Conservation (phyloP, 30 jellyfish, hydroid and myxozoan genomes). For the Cassiopea xamachana region DNA sequence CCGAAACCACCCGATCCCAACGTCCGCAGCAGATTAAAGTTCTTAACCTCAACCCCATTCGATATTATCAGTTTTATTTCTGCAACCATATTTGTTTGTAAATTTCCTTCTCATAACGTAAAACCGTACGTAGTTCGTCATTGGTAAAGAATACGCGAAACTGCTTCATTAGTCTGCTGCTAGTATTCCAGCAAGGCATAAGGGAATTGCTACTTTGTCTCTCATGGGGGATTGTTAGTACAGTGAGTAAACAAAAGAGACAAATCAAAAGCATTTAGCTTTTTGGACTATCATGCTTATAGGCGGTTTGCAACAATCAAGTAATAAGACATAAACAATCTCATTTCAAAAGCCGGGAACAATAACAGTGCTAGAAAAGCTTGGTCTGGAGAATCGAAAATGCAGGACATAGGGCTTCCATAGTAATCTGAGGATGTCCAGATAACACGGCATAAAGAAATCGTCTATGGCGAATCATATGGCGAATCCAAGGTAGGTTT, state of each 20-base stretch:
- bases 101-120: slow-evolving; percentile 28
- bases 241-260: background rate
- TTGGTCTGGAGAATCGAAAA: too few relatives aligned
- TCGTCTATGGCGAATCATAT: too few relatives aligned
- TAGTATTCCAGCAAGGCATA: background rate
- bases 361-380: too few relatives aligned
- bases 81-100: slow-evolving; percentile 50
- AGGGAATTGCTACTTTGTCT: background rate
- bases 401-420: too few relatives aligned
- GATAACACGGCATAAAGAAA: too few relatives aligned
- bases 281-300: too few relatives aligned
- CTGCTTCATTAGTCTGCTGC: background rate
- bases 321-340: too few relatives aligned
- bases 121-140: slow-evolving; percentile 3
- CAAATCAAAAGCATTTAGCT: background rate
- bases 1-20: slow-evolving; percentile 96
- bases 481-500: too few relatives aligned
- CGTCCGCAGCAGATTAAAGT: slow-evolving; percentile 66
- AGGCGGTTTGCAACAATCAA: too few relatives aligned
- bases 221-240: background rate
- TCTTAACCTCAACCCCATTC: slow-evolving; percentile 41
- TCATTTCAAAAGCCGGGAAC: too few relatives aligned
- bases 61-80: slow-evolving; percentile 5
- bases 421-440: too few relatives aligned
- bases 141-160: slow-evolving; percentile 10